phyloP scores from a whole-genome alignment of 2,888 invertebrate genomes.

The Agonum fuliginosum region DNA sequence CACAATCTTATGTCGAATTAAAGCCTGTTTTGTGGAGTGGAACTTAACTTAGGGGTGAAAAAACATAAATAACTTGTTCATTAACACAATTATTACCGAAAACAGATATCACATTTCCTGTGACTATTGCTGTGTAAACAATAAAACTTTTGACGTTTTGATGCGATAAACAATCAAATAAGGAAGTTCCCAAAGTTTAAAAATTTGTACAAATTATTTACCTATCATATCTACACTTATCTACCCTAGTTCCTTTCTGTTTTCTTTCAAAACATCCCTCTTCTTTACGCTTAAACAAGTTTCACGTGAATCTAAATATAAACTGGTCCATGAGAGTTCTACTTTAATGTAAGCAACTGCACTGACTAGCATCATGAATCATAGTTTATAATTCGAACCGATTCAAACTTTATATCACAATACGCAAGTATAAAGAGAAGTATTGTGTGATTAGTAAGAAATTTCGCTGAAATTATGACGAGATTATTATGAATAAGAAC shows the following conservation, averaged over 20 bases:
- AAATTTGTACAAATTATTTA: not conserved
- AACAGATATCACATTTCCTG: too few species aligned
- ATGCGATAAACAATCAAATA: too few species aligned
- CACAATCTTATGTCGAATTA: too few species aligned
- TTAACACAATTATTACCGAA: too few species aligned
- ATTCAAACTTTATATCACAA: not conserved
- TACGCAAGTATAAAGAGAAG: not conserved
- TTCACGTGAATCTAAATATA: constrained; percentile 22
- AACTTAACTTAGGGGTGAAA: too few species aligned
- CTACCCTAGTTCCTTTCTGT: constrained; percentile 27
- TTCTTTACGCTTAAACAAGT: not conserved
- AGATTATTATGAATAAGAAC: not conserved
- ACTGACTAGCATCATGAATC: not conserved
- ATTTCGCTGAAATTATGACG: not conserved
- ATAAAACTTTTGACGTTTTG: too few species aligned
- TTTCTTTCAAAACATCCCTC: constrained; percentile 14
- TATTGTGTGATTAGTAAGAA: not conserved
- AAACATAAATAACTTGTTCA: too few species aligned
- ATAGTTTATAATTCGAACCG: constrained; percentile 21
- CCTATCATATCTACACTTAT: constrained; percentile 11
- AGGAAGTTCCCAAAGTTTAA: not conserved
- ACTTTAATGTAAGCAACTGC: not conserved
- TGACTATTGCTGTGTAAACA: too few species aligned
- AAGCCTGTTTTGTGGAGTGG: too few species aligned
- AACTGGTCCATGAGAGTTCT: constrained; percentile 30